Conservation (phyloP, 2,113 vertebrate species). For the Muntiacus reevesi region DNA sequence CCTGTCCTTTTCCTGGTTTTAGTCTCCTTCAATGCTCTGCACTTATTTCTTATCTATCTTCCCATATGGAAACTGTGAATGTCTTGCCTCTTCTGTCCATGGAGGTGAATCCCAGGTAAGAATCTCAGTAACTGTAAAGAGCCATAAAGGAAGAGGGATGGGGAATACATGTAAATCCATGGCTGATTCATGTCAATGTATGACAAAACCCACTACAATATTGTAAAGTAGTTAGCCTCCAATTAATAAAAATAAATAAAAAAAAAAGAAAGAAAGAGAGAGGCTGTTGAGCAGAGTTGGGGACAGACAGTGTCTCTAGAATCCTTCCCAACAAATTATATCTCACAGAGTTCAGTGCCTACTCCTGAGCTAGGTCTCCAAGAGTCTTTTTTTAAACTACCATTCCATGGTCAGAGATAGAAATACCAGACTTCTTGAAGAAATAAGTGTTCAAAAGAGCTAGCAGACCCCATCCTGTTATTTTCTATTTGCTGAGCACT, state of each 20-base stretch:
- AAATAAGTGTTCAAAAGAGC: neutral
- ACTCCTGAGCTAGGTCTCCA: neutral
- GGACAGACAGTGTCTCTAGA: neutral
- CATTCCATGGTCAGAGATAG: neutral
- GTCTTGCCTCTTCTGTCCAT: neutral
- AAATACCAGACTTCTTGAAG: constrained; percentile 17
- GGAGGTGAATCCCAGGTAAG: neutral
- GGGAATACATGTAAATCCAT: no score
- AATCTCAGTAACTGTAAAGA: neutral
- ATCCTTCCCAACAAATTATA: neutral
- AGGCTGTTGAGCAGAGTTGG: neutral
- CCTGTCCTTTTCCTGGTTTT: neutral
- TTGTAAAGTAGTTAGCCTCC: no score
- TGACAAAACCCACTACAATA: no score
- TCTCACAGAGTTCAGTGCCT: neutral
- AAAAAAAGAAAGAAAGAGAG: neutral
- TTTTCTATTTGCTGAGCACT: constrained; percentile 8
- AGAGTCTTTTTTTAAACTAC: constrained; percentile 4
- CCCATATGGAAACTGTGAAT: neutral
- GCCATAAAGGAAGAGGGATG: neutral
- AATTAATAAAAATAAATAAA: no score
- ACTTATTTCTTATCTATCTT: neutral
- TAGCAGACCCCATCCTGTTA: neutral
- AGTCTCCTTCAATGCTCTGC: neutral
- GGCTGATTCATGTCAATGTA: no score